These are phyloP conservation scores for Drosophila algonquin DNA, from an alignment of 2,888 invertebrate genomes.

Conservation along the genomic window DNA sequence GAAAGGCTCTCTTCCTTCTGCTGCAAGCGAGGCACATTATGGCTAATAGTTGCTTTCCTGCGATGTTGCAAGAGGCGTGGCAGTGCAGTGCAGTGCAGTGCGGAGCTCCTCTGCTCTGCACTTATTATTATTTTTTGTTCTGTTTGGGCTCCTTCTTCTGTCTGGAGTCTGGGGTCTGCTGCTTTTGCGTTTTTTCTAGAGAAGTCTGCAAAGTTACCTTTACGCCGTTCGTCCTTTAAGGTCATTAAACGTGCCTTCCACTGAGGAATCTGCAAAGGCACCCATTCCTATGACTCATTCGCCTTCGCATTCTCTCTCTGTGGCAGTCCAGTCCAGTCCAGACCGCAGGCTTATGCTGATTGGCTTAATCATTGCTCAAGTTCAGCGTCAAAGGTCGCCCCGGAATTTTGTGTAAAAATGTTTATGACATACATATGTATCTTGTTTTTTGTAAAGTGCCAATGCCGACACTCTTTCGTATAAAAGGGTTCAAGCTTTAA, in stretches of 20 bases:
- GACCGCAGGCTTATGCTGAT: constrained; percentile 48
- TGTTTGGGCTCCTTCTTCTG: constrained; percentile 20
- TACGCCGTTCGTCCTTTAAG: constrained; percentile 78
- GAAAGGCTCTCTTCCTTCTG: not conserved
- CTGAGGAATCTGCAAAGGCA: constrained; percentile 15
- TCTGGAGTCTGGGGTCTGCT: constrained; percentile 27
- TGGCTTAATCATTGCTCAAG: constrained; percentile 74
- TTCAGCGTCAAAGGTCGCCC: constrained; percentile 66
- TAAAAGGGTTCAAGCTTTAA: constrained; percentile 74
- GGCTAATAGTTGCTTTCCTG: constrained; percentile 66
- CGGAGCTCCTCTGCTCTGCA: constrained; percentile 42
- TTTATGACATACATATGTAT: constrained; percentile 56
- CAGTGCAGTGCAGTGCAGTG: not conserved
- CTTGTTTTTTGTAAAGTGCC: constrained; percentile 54
- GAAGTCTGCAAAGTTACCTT: constrained; percentile 66
- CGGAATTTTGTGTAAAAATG: constrained; percentile 39
- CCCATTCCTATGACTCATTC: not conserved
- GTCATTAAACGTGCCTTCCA: constrained; percentile 75
- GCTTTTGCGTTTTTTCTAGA: constrained; percentile 59
- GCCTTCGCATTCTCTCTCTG: not conserved
- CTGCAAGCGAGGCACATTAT: constrained; percentile 51
- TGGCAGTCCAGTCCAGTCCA: not conserved
- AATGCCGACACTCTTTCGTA: constrained; percentile 69
- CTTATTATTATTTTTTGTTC: constrained; percentile 70
- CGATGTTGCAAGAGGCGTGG: constrained; percentile 51